These are phyloP conservation scores for Ispidina lecontei DNA, from an alignment of 2,797 vertebrate species.

Conservation along the genomic window DNA sequence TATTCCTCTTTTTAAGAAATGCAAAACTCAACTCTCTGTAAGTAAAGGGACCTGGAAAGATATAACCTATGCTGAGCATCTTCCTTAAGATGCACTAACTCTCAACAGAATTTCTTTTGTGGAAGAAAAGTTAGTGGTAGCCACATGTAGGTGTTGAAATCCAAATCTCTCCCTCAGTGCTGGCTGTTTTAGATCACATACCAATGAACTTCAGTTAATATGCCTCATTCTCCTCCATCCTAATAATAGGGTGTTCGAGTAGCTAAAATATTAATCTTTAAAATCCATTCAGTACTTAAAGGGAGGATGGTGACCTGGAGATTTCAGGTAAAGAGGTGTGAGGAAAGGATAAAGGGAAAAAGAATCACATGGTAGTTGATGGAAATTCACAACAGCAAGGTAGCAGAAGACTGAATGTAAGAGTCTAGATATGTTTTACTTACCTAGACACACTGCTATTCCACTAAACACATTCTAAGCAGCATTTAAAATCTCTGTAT, in stretches of 20 bases:
- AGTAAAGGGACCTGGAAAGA: not conserved
- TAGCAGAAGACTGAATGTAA: not conserved
- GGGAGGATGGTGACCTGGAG: not conserved
- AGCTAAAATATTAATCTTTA: not conserved
- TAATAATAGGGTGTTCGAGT: rapidly evolving
- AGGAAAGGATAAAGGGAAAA: not conserved
- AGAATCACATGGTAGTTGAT: not conserved
- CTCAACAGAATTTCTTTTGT: not conserved
- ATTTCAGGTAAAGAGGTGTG: not conserved
- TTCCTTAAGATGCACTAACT: not conserved
- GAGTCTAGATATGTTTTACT: not conserved
- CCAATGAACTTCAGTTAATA: not conserved
- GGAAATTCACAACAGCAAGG: not conserved
- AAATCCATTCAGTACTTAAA: not conserved
- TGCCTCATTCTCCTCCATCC: not conserved
- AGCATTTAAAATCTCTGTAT: rapidly evolving
- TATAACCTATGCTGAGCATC: not conserved
- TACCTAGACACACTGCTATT: not conserved
- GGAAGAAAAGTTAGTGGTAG: not conserved
- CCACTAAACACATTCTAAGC: not conserved
- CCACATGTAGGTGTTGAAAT: not conserved
- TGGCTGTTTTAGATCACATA: not conserved
- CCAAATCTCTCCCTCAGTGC: not conserved
- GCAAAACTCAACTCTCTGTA: not conserved
- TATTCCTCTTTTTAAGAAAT: not conserved